phyloP scores from a whole-genome alignment of 2,888 invertebrate genomes.

The Drosophila tripunctata region DNA sequence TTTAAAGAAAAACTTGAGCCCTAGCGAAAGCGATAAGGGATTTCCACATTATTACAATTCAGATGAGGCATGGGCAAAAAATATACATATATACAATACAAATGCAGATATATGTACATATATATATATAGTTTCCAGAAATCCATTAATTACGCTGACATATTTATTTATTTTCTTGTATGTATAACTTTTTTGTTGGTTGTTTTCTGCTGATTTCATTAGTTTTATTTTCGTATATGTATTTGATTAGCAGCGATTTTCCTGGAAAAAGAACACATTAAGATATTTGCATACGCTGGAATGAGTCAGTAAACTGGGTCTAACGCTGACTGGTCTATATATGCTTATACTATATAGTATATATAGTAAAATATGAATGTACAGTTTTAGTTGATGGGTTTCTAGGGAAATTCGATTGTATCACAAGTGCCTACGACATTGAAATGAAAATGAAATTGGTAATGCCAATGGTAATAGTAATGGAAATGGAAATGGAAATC shows the following conservation, averaged over 20 bases:
- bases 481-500: constrained; percentile 13
- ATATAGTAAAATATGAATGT: constrained; percentile 1
- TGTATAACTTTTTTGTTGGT: background rate
- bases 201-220: constrained; percentile 10
- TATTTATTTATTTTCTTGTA: constrained; percentile 5
- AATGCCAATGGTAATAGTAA: constrained; percentile 9
- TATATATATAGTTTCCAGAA: background rate
- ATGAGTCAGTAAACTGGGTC: constrained; percentile 19
- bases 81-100: background rate
- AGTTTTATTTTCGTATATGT: constrained; percentile 18
- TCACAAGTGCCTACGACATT: constrained; percentile 29
- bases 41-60: background rate
- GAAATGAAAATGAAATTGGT: constrained; percentile 11
- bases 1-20: background rate
- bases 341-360: background rate
- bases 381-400: background rate
- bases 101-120: too few relatives aligned
- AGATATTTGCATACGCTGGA: constrained; percentile 40
- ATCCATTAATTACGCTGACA: constrained; percentile 34
- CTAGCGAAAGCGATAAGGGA: constrained; percentile 3
- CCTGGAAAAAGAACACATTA: constrained; percentile 40
- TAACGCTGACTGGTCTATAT: background rate
- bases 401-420: constrained; percentile 40
- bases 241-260: constrained; percentile 36
- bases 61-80: constrained; percentile 8